Conservation (phyloP, 2,113 vertebrate genomes). For the Leptocoma aspasia region DNA sequence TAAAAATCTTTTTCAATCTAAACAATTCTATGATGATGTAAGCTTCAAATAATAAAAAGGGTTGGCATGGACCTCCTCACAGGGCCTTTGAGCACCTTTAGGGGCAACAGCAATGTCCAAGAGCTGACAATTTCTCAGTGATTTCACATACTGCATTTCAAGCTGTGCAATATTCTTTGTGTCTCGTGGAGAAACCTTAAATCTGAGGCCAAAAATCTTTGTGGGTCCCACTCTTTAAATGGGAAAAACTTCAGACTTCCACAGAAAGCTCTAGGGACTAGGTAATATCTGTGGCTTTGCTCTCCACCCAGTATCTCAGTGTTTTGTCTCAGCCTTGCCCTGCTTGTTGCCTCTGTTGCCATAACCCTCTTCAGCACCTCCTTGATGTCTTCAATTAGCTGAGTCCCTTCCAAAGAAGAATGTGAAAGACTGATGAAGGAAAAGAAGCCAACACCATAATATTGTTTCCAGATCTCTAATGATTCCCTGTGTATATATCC, state of each 20-base stretch:
- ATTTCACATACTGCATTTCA: not conserved
- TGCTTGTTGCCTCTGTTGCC: not conserved
- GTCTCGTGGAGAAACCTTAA: not conserved
- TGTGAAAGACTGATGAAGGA: not conserved
- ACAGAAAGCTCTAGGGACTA: not conserved
- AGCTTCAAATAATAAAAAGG: not conserved
- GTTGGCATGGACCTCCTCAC: not conserved
- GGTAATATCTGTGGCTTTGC: not conserved
- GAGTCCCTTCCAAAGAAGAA: not conserved
- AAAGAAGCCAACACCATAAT: not conserved
- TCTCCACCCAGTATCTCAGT: not conserved
- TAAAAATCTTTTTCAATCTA: not conserved
- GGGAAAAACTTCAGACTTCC: not conserved
- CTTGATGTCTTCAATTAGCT: not conserved
- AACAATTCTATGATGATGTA: not conserved
- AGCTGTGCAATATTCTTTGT: not conserved
- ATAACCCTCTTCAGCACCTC: not conserved
- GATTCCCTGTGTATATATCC: not conserved
- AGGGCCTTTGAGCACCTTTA: not conserved
- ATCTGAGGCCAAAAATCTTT: not conserved
- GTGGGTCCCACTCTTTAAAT: not conserved
- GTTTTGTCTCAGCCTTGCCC: not conserved
- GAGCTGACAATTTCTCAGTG: not conserved
- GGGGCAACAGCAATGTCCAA: not conserved
- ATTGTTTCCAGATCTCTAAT: not conserved